Percentiles rank a stretch among this genome's conserved stretches.
Conservation (phyloP, 2,888 invertebrate species). For the Lordiphosa fenestrarum region DNA sequence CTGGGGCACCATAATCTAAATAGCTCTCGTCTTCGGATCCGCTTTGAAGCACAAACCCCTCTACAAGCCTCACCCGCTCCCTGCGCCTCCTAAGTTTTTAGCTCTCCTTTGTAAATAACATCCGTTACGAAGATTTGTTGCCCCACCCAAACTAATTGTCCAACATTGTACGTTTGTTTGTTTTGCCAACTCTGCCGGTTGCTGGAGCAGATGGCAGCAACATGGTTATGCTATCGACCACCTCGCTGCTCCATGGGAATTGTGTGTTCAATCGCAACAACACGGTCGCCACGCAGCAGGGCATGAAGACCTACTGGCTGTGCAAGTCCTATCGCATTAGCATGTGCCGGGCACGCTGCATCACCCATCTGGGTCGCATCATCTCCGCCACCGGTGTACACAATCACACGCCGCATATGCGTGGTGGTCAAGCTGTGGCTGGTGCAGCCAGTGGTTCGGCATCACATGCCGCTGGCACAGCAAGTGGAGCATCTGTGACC, state of each 20-base stretch:
- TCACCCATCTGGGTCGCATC: conserved; percentile 80
- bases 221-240: conserved; percentile 80
- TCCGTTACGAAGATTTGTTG: conserved; percentile 36
- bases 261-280: conserved; percentile 81
- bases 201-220: conserved; percentile 77
- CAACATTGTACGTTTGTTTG: conserved; percentile 70
- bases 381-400: conserved; percentile 80
- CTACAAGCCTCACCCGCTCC: conserved; percentile 4
- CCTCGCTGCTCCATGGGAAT: conserved; percentile 80
- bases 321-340: conserved; percentile 81
- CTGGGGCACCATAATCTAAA: too few relatives aligned
- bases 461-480: conserved; percentile 13
- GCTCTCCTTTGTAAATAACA: conserved; percentile 59
- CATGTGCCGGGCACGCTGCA: conserved; percentile 80
- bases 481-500: conserved; percentile 17
- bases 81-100: conserved; percentile 11
- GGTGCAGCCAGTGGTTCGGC: conserved; percentile 9
- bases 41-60: not conserved
- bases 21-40: too few relatives aligned
- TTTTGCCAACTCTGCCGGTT: conserved; percentile 37
- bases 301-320: conserved; percentile 81
- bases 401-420: conserved; percentile 80
- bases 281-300: conserved; percentile 81
- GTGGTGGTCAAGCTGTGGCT: conserved; percentile 40
- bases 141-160: conserved; percentile 58